phyloP scores from a whole-genome alignment of 2,113 vertebrate species.

The Galemys pyrenaicus region DNA sequence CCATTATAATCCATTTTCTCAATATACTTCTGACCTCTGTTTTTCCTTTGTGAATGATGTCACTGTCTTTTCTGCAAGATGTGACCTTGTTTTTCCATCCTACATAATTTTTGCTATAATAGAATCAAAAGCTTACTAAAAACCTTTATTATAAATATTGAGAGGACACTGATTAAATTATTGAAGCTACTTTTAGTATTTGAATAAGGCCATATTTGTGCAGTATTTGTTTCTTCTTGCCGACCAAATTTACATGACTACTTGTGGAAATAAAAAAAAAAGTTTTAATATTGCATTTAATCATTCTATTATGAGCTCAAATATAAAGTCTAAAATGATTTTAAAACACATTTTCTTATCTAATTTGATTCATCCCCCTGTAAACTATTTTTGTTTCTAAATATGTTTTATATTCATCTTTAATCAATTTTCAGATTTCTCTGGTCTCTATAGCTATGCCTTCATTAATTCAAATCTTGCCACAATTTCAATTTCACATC shows the following conservation, averaged over 20 bases:
- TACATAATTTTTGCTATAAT: background rate
- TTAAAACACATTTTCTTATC: background rate
- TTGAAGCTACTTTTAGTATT: background rate
- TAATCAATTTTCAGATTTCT: background rate
- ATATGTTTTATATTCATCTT: background rate
- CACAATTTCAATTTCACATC: background rate
- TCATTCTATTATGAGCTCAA: background rate
- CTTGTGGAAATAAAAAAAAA: background rate
- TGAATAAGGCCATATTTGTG: background rate
- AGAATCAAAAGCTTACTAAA: conserved; percentile 1
- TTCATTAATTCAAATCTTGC: background rate
- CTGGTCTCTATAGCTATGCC: background rate
- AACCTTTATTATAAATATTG: background rate
- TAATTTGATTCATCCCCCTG: background rate
- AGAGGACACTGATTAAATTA: background rate
- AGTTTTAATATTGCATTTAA: background rate
- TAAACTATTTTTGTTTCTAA: background rate
- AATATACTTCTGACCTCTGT: conserved; percentile 24
- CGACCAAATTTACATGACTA: background rate
- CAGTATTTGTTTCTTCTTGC: background rate
- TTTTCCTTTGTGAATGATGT: conserved; percentile 44
- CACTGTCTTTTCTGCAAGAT: conserved; percentile 37
- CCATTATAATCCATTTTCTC: conserved; percentile 50
- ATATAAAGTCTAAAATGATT: background rate
- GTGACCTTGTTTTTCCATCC: conserved; percentile 28